A percentile compares a stretch with the other conserved stretches of the same genome.
phyloP scores from a whole-genome alignment of 2,797 vertebrate genomes.

The Cirrhinus mrigala region DNA sequence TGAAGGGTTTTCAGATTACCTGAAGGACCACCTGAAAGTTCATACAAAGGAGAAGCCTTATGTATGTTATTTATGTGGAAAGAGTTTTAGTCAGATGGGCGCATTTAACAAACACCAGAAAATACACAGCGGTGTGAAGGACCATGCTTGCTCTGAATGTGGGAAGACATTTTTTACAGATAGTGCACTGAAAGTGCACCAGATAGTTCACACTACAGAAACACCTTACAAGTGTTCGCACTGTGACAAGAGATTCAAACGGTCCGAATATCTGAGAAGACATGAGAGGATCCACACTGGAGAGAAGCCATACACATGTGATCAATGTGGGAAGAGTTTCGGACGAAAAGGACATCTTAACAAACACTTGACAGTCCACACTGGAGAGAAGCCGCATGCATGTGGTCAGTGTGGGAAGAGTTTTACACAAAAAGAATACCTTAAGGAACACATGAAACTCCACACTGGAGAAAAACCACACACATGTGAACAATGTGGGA shows the following conservation, averaged over 20 bases:
- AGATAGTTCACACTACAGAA: not conserved
- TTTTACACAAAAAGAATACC: not conserved
- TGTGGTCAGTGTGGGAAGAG: not conserved
- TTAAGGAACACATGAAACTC: not conserved
- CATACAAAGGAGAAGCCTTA: not conserved
- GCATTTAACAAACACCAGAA: not conserved
- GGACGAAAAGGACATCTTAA: not conserved
- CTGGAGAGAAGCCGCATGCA: not conserved
- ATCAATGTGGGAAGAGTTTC: too few relatives aligned
- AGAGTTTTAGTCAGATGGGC: not conserved
- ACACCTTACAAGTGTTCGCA: not conserved
- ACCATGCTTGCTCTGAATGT: not conserved
- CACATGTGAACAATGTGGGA: not conserved
- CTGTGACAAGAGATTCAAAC: not conserved
- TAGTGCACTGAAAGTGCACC: not conserved
- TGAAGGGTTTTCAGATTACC: not conserved
- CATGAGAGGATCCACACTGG: not conserved
- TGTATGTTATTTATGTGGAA: not conserved
- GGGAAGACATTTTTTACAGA: not conserved
- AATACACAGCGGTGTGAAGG: not conserved
- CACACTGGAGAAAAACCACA: not conserved
- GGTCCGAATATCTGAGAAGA: not conserved
- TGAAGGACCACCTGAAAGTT: not conserved
- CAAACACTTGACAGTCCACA: not conserved
- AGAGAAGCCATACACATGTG: not conserved